Evolutionary conservation across 35 echinoderm and acorn worm genomes (phyloP).

Genomic region (Ophiothrix spiculata): DNA sequence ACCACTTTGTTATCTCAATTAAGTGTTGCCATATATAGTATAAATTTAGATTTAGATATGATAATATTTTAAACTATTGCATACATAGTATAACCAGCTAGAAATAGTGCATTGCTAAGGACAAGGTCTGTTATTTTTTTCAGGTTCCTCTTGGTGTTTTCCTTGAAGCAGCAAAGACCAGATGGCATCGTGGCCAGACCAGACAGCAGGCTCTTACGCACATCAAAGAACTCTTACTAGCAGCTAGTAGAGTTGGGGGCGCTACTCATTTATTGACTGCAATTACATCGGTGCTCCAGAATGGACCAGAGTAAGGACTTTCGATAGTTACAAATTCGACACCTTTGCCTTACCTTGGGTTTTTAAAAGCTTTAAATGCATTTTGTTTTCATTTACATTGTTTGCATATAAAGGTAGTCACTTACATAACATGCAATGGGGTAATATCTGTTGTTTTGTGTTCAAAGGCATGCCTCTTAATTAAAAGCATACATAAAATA

Average conservation of each 20-base stretch:
- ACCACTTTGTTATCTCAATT: no score
- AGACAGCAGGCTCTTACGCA: constrained; percentile 68
- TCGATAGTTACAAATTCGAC: no score
- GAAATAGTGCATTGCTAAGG: background rate
- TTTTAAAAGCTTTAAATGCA: no score
- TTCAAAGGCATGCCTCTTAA: no score
- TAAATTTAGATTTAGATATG: no score
- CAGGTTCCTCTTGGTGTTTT: constrained; percentile 62
- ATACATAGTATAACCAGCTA: no score
- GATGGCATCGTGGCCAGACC: constrained; percentile 40
- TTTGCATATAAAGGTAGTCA: background rate
- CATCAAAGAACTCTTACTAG: constrained; percentile 53
- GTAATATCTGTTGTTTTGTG: background rate
- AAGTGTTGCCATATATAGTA: no score
- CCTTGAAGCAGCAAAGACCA: constrained; percentile 49
- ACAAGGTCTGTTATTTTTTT: no score
- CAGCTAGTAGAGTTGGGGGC: constrained; percentile 54
- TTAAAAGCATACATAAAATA: no score
- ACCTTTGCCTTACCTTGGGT: no score
- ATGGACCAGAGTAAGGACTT: constrained; percentile 66
- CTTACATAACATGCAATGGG: background rate
- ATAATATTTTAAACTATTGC: no score
- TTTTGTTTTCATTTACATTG: background rate
- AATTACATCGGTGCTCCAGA: constrained; percentile 64
- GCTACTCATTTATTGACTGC: constrained; percentile 60